Evolutionary conservation across 2,888 invertebrate species (phyloP).

Genomic region (Periphyllus acericola): DNA sequence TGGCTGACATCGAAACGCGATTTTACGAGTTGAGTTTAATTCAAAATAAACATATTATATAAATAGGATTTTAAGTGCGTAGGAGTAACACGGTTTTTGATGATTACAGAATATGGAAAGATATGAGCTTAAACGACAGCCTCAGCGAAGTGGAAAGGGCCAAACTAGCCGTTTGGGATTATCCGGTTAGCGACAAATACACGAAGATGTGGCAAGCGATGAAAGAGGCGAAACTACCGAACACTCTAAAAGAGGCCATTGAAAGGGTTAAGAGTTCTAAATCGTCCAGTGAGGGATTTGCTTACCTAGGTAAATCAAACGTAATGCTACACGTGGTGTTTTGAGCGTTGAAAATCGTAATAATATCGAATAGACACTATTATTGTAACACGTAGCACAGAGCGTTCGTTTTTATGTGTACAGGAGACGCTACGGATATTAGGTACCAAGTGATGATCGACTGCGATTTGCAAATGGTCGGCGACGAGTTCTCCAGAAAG

Average conservation of each 20-base stretch:
- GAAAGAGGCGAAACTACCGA: slow-evolving; percentile 85
- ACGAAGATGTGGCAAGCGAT: slow-evolving; percentile 99
- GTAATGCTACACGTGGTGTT: not conserved
- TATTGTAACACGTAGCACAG: too few relatives aligned
- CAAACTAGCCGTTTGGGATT: slow-evolving; percentile 97
- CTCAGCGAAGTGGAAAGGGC: slow-evolving; percentile 88
- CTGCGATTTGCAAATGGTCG: slow-evolving; percentile 88
- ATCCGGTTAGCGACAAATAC: slow-evolving; percentile 97
- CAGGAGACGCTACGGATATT: slow-evolving; percentile 92
- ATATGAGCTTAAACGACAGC: slow-evolving; percentile 95
- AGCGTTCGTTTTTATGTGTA: not conserved
- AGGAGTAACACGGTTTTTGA: too few relatives aligned
- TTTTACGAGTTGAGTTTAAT: slow-evolving; percentile 82
- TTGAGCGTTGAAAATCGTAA: not conserved
- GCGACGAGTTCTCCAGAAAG: slow-evolving; percentile 96
- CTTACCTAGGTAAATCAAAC: slow-evolving; percentile 77
- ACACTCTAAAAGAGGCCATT: slow-evolving; percentile 82
- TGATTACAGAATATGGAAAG: slow-evolving; percentile 89
- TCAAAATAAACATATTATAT: not conserved
- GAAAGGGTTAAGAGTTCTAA: slow-evolving; percentile 75
- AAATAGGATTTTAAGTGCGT: too few relatives aligned
- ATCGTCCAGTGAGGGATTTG: slow-evolving; percentile 85
- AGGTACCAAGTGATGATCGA: slow-evolving; percentile 81
- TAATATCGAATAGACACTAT: too few relatives aligned
- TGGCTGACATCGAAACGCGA: slow-evolving; percentile 92